Conservation (phyloP, 2,888 invertebrate species). For the Clepsis dumicolana region DNA sequence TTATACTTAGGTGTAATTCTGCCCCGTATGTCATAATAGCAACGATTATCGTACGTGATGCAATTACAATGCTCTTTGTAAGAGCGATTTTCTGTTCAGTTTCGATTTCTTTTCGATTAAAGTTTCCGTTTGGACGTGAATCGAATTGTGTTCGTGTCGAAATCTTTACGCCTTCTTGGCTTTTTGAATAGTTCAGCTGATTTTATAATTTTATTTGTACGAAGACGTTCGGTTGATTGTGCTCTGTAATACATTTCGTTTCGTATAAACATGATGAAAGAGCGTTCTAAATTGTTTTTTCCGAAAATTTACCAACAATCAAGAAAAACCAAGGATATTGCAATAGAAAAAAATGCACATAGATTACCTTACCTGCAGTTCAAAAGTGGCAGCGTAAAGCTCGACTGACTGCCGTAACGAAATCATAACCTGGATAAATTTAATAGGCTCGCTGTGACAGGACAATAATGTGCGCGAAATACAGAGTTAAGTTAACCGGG, state of each 20-base stretch:
- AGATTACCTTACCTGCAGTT: too few relatives aligned
- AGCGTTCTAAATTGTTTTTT: conserved; percentile 28
- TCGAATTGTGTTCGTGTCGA: conserved; percentile 68
- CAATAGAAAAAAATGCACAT: too few relatives aligned
- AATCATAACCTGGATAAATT: too few relatives aligned
- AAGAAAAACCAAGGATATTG: neutral
- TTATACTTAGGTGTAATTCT: conserved; percentile 84
- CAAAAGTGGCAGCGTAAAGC: too few relatives aligned
- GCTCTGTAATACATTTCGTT: neutral
- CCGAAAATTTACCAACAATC: neutral
- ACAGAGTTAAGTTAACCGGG: too few relatives aligned
- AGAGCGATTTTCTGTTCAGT: conserved; percentile 67
- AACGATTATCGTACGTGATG: conserved; percentile 84
- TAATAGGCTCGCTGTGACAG: too few relatives aligned
- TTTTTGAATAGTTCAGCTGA: conserved; percentile 54
- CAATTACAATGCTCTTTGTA: conserved; percentile 79
- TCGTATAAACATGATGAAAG: neutral
- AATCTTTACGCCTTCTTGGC: conserved; percentile 71
- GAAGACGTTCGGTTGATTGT: conserved; percentile 25
- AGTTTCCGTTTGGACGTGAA: conserved; percentile 68
- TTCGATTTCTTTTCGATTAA: conserved; percentile 81
- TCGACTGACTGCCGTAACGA: too few relatives aligned
- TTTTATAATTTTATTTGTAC: conserved; percentile 35
- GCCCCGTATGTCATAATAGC: conserved; percentile 83
- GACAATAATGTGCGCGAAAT: too few relatives aligned